Base-by-base conservation (phyloP, 2,888 invertebrate species). In the Myathropa florea region DNA sequence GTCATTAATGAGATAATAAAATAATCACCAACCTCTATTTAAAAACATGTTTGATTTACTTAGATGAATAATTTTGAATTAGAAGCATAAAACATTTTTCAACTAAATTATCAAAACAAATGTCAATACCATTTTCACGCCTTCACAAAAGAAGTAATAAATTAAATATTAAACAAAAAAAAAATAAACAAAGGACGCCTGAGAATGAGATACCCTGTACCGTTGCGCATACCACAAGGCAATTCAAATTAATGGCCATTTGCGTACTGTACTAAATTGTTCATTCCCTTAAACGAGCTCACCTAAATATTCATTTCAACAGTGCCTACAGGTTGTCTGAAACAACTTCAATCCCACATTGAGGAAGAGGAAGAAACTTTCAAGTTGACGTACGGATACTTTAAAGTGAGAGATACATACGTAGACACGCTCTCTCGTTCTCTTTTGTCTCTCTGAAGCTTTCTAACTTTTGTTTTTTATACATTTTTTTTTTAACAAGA, bases 311-410 rank as follows among this genome's bases (percentile, higher is more conserved):
- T 70, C 73, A 68, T 75, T 71, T 71, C 55, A 61, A 18, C 46
- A 26, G 23, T 63, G 71, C 61, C 84, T 84, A 84, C 84, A 84
- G 82, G 82, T 85, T 76, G 75, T 75, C 75, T 75, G 39, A 72
- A 30, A 55, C 21, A 72, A 26, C 39, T 46, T 63, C 23, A 75
- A 71, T 67, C 65, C 33, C 33, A 33, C 64, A 28, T 61, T 23
- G 10, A 24, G 59, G 23, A n/a, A 46, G 46, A 18, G 46, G 46
- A 28, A 64, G 36, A 64, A 61, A 60, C 53, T 53, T 53, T 65
- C 60, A 6, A 46, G 46, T 60, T 46, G 7, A 67, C 46, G 39
- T 59, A 28, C 39, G 46, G 18, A n/a, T 46, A 46, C 7, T 46
- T 46, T 46, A 46, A 46, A 46, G 46, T 46, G 46, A 46, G 46